Base-by-base conservation (phyloP, 2,888 invertebrate species). In the Eupeodes luniger region DNA sequence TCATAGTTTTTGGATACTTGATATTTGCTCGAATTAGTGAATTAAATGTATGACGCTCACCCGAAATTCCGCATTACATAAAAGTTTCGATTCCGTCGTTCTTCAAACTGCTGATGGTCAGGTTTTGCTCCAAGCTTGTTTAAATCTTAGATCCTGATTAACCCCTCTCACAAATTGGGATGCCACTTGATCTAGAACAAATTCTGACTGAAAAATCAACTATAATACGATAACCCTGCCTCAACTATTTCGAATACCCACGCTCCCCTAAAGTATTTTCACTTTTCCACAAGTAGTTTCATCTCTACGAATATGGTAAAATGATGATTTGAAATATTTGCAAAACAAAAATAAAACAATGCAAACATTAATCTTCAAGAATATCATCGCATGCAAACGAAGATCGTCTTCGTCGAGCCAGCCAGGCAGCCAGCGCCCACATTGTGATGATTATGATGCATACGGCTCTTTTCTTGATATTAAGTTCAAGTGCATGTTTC, bases 401-500 rank as follows among this genome's bases (percentile, higher is more conserved):
- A 59, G 27, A n/a, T 5, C 19, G 11, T 34, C 59, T 47, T 72
- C 47, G n/a, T 34, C 72, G n/a, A 57, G 47, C 11, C 61, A 36
- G n/a, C 47, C 47, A 66, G 5, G 2, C 47, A 66, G 47, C 4
- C 55, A 70, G 44, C 72, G 72, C 72, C 72, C 47, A 47, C 72
- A 27, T 34, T 59, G 27, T 34, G 47, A 47, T 49, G 16, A 57
- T 9, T 2, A 4, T 16, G 1, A 55, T 6, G 9, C 10, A 44
- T 57, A 59, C 57, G 47, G 5, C 79, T 49, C 19, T 64, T 66
- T 61, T 80, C 27, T 51, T 57, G 11, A 72, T 64, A 66, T 77
- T 81, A 87, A 84, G 87, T 87, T 87, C 87, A 84, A 87, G 87
- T 80, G 87, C 87, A 84, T 84, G 87, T 51, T 66, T 51, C 47